These are phyloP conservation scores for Tachypleus tridentatus DNA, from an alignment of 1,140 invertebrate genomes.

Conservation along the genomic window DNA sequence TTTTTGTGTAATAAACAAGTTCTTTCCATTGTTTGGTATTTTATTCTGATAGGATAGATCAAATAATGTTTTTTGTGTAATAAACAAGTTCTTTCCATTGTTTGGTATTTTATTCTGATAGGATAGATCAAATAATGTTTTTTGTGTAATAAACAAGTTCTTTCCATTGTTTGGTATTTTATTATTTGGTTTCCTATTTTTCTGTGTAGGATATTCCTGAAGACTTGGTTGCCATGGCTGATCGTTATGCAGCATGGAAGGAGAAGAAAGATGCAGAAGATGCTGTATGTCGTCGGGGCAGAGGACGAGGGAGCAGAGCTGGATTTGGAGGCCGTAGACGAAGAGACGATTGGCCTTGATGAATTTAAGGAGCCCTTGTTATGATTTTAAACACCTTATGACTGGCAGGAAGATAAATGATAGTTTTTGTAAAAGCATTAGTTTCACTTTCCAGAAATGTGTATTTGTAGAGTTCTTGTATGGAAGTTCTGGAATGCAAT, in stretches of 20 bases:
- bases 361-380: not conserved
- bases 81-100: constrained; percentile 3
- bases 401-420: too few species aligned
- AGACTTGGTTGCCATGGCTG: constrained; percentile 55
- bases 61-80: constrained; percentile 7
- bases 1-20: too few species aligned
- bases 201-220: constrained; percentile 44
- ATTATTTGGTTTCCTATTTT: not conserved
- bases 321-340: constrained; percentile 10
- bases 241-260: constrained; percentile 50
- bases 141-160: too few species aligned
- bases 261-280: constrained; percentile 36
- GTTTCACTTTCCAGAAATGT: too few species aligned
- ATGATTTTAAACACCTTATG: too few species aligned
- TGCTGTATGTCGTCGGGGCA: constrained; percentile 19
- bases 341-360: not conserved
- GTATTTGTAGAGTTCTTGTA: too few species aligned
- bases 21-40: constrained; percentile 15
- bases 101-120: constrained; percentile 23
- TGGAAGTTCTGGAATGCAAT: too few species aligned
- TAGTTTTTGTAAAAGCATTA: too few species aligned
- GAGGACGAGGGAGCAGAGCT: constrained; percentile 30
- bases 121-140: constrained; percentile 22
- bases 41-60: constrained; percentile 18
- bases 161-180: constrained; percentile 22